Evolutionary conservation across 2,797 vertebrate species (phyloP), one percentile per base, ranked within the genome.

Genomic region (Crypturellus tataupa): DNA sequence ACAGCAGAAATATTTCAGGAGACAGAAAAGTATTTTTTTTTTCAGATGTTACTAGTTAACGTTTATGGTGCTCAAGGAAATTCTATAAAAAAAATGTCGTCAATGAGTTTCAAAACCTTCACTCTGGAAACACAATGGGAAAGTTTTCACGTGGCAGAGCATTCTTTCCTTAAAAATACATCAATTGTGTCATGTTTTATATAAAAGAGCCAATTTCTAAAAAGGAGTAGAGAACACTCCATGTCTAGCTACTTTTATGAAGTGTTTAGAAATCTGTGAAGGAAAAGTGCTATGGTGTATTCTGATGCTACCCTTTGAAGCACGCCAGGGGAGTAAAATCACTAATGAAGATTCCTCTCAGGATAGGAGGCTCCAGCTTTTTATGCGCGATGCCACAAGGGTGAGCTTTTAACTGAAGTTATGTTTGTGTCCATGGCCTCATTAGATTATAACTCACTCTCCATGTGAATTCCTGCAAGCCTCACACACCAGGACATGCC

Each of bases 1-100:
- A 78, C 29, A 93, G 63, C 23, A 69, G 19, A 86, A 94, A 82
- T 88, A 94, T 27, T 81, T 64, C 56, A 84, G 67, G 90, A 91
- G 68, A 82, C 65, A 71, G 51, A 80, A 73, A 70, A 21, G 9
- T 53, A 95, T 25, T 25, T 51, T 14, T 51, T 14, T 24, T 51
- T 51, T 84, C 90, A 95, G 62, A 51, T 91, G 83, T 80, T 95
- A 95, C 75, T 42, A 91, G 46, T 94, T 97, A 95, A 70, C 3
- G 0, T 83, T 77, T 88, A 69, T 15, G 19, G 40, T 72, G 90
- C 83, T 88, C 35, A 68, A 79, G 64, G 68, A 94, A 91, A 87
- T 89, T 75, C 58, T 94, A 42, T 33, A 7, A 84, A 79, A 60
- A 80, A 55, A 19, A 12, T 37, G 58, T 51, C 47, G 85, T 93